Conservation (phyloP, 2,797 vertebrate species). For the Tenualosa ilisha region DNA sequence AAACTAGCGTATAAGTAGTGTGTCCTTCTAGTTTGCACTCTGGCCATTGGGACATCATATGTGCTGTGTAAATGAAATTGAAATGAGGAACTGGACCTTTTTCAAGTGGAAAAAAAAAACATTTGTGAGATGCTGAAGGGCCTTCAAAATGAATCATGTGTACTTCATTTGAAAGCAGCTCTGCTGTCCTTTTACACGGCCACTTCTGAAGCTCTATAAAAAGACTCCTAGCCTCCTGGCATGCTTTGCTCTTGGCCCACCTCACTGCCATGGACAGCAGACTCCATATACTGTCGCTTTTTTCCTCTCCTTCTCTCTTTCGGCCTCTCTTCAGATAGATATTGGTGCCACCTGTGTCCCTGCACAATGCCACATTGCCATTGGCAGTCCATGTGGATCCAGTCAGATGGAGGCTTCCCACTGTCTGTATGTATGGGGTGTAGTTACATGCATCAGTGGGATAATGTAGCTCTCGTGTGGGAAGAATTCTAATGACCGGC, state of each 20-base stretch:
- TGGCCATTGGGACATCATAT: background rate
- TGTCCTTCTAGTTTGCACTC: background rate
- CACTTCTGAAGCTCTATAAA: background rate
- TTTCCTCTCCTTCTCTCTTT: background rate
- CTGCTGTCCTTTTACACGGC: background rate
- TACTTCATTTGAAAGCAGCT: background rate
- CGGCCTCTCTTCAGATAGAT: background rate
- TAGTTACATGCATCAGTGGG: background rate
- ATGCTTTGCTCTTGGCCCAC: background rate
- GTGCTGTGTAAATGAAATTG: slow-evolving; percentile 16
- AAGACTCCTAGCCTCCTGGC: background rate
- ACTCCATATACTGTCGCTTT: slow-evolving; percentile 18
- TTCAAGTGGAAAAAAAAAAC: slow-evolving; percentile 10
- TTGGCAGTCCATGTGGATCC: background rate
- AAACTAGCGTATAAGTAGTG: slow-evolving; percentile 24
- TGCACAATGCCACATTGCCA: background rate
- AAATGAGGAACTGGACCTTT: background rate
- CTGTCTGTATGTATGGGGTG: background rate
- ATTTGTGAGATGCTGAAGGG: background rate
- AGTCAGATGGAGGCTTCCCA: background rate
- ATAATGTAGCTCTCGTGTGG: background rate
- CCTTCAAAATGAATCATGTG: slow-evolving; percentile 11
- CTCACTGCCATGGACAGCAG: background rate
- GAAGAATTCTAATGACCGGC: slow-evolving; percentile 1
- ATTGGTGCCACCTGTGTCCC: background rate